phyloP scores from a whole-genome alignment of 2,888 invertebrate genomes.

The Pyrocoelia pectoralis region DNA sequence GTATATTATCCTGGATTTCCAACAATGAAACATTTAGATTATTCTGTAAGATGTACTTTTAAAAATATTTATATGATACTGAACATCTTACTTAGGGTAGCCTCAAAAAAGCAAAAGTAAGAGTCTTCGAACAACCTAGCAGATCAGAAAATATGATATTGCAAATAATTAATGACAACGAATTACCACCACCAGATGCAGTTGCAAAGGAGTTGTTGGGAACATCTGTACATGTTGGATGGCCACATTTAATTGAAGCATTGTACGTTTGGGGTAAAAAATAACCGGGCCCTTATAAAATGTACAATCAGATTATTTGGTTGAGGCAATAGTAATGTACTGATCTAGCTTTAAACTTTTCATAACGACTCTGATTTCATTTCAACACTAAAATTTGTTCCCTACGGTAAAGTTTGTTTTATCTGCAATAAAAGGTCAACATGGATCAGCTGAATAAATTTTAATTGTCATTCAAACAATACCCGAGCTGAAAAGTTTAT shows the following conservation, averaged over 20 bases:
- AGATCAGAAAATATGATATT: conserved; percentile 86
- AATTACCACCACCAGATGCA: conserved; percentile 48
- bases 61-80: background rate
- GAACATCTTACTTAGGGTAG: conserved; percentile 42
- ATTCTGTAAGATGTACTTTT: conserved; percentile 69
- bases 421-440: too few species aligned
- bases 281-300: too few species aligned
- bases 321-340: too few species aligned
- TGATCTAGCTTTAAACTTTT: too few species aligned
- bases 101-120: conserved; percentile 75
- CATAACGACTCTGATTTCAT: too few species aligned
- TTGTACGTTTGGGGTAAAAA: conserved; percentile 63
- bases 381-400: too few species aligned
- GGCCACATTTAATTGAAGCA: conserved; percentile 94
- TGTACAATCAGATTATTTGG: too few species aligned
- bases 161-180: conserved; percentile 58
- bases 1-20: conserved; percentile 92
- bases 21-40: conserved; percentile 84
- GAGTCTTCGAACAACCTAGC: conserved; percentile 88
- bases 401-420: too few species aligned
- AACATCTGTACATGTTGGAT: conserved; percentile 80
- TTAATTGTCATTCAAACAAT: too few species aligned
- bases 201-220: conserved; percentile 74
- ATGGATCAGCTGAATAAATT: too few species aligned
- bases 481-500: too few species aligned